Conservation (phyloP, 2,113 vertebrate genomes). For the Pan troglodytes region NHGRI_mPanTro3-v2.1_pri NC_072408.2:43190501-43191000, state of each 20-base stretch:
- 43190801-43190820: not conserved
- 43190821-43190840: not conserved
- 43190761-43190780: constrained; percentile 65
- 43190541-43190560: constrained; percentile 63
- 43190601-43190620: constrained; percentile 55
- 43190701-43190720: constrained; percentile 68
- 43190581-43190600: constrained; percentile 55
- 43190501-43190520: not conserved
- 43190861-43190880: not conserved
- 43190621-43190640: constrained; percentile 22
- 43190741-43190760: constrained; percentile 59
- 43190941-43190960: not conserved
- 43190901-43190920: not conserved
- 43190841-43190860: not conserved
- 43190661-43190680: constrained; percentile 48
- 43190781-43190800: not conserved
- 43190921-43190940: not conserved
- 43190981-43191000: not conserved
- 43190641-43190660: constrained; percentile 63
- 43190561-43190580: constrained; percentile 35
- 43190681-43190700: constrained; percentile 58
- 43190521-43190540: not conserved
- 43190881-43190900: not conserved
- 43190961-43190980: constrained; percentile 1
- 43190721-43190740: constrained; percentile 37